Evolutionary conservation across 2,888 invertebrate genomes (phyloP).

Genomic region (Anaspis maculata): DNA sequence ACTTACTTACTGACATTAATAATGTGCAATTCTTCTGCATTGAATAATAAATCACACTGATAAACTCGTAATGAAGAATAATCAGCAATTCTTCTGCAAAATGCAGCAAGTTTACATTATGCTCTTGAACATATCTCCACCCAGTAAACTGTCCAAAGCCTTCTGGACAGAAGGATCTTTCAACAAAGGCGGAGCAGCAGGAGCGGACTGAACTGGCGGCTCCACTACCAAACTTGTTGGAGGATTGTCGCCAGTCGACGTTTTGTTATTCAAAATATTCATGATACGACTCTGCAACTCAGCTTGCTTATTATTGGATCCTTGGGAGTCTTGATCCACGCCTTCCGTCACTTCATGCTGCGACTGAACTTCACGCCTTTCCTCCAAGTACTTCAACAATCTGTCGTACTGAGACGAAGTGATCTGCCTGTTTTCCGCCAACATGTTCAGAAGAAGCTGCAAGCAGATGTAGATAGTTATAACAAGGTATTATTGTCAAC

Average conservation of each 20-base stretch:
- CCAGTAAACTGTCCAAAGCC: constrained; percentile 62
- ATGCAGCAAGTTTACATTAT: too few relatives aligned
- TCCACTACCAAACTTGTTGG: constrained; percentile 32
- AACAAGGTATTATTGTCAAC: neutral
- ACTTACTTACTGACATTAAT: too few relatives aligned
- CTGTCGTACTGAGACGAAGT: constrained; percentile 73
- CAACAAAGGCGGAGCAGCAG: constrained; percentile 44
- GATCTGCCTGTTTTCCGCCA: constrained; percentile 73
- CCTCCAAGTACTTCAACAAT: constrained; percentile 63
- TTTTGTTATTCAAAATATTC: constrained; percentile 65
- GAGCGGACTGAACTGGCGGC: constrained; percentile 17
- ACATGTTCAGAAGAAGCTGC: constrained; percentile 59
- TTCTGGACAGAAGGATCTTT: constrained; percentile 72
- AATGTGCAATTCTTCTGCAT: too few relatives aligned
- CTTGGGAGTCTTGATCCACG: constrained; percentile 41
- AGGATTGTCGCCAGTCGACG: constrained; percentile 28
- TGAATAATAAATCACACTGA: too few relatives aligned
- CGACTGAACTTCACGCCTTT: constrained; percentile 64
- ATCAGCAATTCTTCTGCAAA: too few relatives aligned
- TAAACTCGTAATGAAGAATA: too few relatives aligned
- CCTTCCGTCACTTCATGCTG: constrained; percentile 68
- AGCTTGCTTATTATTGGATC: constrained; percentile 51
- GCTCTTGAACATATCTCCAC: constrained; percentile 50
- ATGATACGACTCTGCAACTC: constrained; percentile 72
- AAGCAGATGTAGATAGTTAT: constrained; percentile 26